These are phyloP conservation scores for Stegastes partitus DNA, from an alignment of 2,113 vertebrate species.

Conservation along the genomic window DNA sequence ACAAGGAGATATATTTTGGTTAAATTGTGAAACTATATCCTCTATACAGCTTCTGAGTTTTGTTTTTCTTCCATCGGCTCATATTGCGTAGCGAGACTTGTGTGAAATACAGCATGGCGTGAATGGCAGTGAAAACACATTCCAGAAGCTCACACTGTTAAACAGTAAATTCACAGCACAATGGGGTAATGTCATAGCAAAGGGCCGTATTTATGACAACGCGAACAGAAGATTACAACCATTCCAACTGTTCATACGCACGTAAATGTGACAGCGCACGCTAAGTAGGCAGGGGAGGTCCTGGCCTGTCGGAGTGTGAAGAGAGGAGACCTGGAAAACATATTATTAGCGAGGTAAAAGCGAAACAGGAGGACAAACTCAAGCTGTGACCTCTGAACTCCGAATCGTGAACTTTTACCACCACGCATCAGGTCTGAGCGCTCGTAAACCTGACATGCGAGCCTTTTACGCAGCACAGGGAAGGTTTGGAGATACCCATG, in stretches of 20 bases:
- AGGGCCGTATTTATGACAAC: constrained; percentile 43
- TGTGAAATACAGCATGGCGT: constrained; percentile 9
- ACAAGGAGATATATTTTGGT: too few relatives aligned
- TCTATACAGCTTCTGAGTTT: too few relatives aligned
- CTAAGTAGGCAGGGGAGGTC: not conserved
- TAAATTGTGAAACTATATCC: not conserved
- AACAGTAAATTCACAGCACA: constrained; percentile 23
- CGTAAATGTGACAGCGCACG: constrained; percentile 15
- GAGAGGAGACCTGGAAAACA: constrained; percentile 21
- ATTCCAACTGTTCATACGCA: constrained; percentile 21
- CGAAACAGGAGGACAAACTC: constrained; percentile 27
- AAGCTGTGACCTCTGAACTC: constrained; percentile 50
- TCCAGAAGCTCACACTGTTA: constrained; percentile 29
- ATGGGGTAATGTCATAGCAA: not conserved
- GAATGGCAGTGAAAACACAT: constrained; percentile 11
- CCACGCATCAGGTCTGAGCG: constrained; percentile 20
- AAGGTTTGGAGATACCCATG: constrained; percentile 31
- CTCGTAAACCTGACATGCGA: constrained; percentile 43
- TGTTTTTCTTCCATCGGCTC: too few relatives aligned
- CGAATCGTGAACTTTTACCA: constrained; percentile 53
- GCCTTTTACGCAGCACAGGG: not conserved
- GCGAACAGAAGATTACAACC: constrained; percentile 27
- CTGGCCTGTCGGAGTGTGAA: constrained; percentile 13
- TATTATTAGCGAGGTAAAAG: constrained; percentile 12
- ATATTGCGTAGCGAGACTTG: not conserved